Conservation (phyloP, 23 tunicate genomes). For the Pegea sp. region DNA sequence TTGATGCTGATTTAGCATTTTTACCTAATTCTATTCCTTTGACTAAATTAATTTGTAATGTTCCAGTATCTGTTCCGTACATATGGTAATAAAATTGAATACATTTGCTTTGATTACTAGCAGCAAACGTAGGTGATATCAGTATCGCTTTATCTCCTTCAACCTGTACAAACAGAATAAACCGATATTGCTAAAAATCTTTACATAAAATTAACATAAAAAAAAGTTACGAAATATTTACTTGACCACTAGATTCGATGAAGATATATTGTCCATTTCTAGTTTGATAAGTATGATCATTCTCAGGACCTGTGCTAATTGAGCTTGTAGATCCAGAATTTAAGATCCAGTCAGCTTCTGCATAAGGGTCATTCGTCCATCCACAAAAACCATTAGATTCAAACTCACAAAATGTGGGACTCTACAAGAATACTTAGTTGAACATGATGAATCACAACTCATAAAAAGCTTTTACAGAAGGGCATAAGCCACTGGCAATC, state of each 20-base stretch:
- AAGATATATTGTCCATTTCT: slow-evolving; percentile 29
- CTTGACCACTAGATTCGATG: slow-evolving; percentile 25
- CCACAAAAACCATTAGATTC: slow-evolving; percentile 23
- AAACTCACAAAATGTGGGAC: slow-evolving; percentile 17
- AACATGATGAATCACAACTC: too few species aligned
- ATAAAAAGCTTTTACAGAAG: too few species aligned
- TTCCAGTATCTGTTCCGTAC: slow-evolving; percentile 31
- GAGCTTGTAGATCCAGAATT: slow-evolving; percentile 7
- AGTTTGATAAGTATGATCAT: slow-evolving; percentile 47
- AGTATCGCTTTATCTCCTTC: slow-evolving; percentile 14
- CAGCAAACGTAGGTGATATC: slow-evolving; percentile 30
- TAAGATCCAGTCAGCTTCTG: slow-evolving; percentile 25
- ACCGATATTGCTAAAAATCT: background rate
- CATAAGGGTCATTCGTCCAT: slow-evolving; percentile 15
- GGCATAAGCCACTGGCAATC: slow-evolving; percentile 18
- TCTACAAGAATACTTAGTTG: slow-evolving; percentile 8
- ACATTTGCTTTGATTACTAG: slow-evolving; percentile 8
- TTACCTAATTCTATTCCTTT: slow-evolving; percentile 24
- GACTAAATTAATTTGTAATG: slow-evolving; percentile 9
- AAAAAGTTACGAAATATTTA: slow-evolving; percentile 1
- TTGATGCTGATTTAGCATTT: too few species aligned
- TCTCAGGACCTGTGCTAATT: slow-evolving; percentile 14
- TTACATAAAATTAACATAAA: background rate
- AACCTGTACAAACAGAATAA: slow-evolving; percentile 3
- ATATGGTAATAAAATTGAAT: slow-evolving; percentile 52